Conservation (phyloP, 2,113 vertebrate species). For the Sitta europaea region DNA sequence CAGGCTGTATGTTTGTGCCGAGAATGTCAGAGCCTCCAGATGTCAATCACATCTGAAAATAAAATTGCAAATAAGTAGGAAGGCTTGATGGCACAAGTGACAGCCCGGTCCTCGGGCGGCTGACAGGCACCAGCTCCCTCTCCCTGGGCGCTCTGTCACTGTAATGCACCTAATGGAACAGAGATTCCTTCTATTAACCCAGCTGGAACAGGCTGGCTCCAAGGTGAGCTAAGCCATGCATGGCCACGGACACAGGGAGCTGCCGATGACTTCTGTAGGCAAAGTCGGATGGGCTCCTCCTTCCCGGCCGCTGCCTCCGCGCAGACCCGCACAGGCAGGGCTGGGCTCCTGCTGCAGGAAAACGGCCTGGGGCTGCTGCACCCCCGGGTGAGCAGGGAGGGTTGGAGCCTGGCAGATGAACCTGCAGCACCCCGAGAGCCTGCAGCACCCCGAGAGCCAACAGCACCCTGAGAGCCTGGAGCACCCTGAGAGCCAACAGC, state of each 20-base stretch:
- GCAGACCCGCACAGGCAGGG: rapidly evolving
- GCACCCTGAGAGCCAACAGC: background rate
- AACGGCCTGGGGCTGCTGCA: background rate
- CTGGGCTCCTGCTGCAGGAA: background rate
- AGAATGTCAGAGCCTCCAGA: constrained; percentile 89
- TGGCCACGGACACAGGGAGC: background rate
- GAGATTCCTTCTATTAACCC: constrained; percentile 45
- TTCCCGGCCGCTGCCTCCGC: rapidly evolving
- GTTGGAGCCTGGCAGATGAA: rapidly evolving
- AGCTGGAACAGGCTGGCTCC: constrained; percentile 15
- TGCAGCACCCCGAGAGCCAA: background rate
- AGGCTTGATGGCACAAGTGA: constrained; percentile 77
- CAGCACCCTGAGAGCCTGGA: background rate
- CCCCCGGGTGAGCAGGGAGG: background rate
- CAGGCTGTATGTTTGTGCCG: constrained; percentile 85
- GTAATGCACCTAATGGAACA: constrained; percentile 67
- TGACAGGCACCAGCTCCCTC: constrained; percentile 74
- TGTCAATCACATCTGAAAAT: constrained; percentile 92
- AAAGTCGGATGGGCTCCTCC: background rate
- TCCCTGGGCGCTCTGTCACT: constrained; percentile 16
- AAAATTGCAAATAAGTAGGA: constrained; percentile 88
- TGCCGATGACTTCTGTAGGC: background rate
- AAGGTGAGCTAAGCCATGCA: background rate
- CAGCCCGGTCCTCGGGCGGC: background rate
- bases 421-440: rapidly evolving